phyloP scores from a whole-genome alignment of 2,888 invertebrate genomes.

The Patella pellucida region DNA sequence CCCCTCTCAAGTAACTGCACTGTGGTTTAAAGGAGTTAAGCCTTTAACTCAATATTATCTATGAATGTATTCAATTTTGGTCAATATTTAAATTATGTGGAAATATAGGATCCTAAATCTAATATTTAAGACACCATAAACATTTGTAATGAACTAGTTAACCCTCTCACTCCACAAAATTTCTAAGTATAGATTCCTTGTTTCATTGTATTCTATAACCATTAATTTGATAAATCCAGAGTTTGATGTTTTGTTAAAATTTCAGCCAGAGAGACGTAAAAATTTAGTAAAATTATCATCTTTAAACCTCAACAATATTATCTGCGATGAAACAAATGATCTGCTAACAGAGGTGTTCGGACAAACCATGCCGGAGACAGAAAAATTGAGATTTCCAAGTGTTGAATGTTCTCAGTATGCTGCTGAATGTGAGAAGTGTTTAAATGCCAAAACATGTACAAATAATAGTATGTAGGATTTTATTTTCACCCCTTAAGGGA shows the following conservation, averaged over 20 bases:
- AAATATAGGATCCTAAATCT: too few relatives aligned
- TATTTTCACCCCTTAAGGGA: background rate
- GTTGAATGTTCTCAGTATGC: slow-evolving; percentile 48
- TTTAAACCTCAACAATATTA: slow-evolving; percentile 52
- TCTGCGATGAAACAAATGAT: slow-evolving; percentile 58
- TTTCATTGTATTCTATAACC: background rate
- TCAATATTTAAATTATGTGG: too few relatives aligned
- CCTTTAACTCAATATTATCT: too few relatives aligned
- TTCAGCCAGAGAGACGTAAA: slow-evolving; percentile 19
- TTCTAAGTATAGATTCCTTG: background rate
- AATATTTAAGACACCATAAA: too few relatives aligned
- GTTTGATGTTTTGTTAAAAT: background rate
- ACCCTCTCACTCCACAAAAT: background rate
- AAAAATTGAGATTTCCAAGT: slow-evolving; percentile 54
- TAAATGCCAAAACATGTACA: slow-evolving; percentile 37
- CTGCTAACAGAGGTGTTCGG: slow-evolving; percentile 61
- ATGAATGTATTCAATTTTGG: too few relatives aligned
- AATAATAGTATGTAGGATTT: slow-evolving; percentile 9
- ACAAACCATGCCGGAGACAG: slow-evolving; percentile 45
- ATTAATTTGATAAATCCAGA: background rate
- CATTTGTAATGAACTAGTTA: too few relatives aligned
- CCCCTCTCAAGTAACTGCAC: too few relatives aligned
- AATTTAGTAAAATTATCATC: slow-evolving; percentile 33
- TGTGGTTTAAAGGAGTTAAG: too few relatives aligned
- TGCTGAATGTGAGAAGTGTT: slow-evolving; percentile 46